A percentile compares a stretch with the other conserved stretches of the same genome.
Evolutionary conservation across 2,888 invertebrate genomes (phyloP).

Genomic region (Drosophila lutescens): DNA sequence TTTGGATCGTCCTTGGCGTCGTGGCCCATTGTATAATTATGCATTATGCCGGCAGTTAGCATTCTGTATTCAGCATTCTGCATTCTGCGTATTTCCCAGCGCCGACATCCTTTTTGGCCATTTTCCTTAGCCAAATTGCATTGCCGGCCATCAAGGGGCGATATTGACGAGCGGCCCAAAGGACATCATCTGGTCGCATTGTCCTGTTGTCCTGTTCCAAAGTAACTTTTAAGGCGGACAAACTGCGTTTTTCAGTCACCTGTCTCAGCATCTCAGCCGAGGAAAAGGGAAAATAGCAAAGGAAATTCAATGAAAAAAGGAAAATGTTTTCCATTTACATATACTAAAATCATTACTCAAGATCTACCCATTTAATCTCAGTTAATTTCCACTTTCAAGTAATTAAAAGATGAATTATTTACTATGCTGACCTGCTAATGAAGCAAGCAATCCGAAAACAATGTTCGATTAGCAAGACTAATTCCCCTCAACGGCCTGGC

Average conservation of each 20-base stretch:
- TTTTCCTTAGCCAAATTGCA: slow-evolving; percentile 15
- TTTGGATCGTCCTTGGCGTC: slow-evolving; percentile 60
- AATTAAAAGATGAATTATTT: neutral
- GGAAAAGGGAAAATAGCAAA: neutral
- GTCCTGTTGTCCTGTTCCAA: neutral
- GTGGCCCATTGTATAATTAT: slow-evolving; percentile 69
- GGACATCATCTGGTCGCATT: slow-evolving; percentile 12
- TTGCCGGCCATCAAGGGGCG: slow-evolving; percentile 18
- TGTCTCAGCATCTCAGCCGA: slow-evolving; percentile 1
- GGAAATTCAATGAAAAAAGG: neutral
- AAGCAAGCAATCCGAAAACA: slow-evolving; percentile 13
- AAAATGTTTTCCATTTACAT: neutral
- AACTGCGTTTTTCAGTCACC: slow-evolving; percentile 13
- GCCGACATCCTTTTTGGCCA: slow-evolving; percentile 17
- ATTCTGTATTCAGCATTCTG: slow-evolving; percentile 1
- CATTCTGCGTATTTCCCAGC: neutral
- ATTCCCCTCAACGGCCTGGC: slow-evolving; percentile 14
- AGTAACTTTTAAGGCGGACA: slow-evolving; percentile 7
- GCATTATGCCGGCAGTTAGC: slow-evolving; percentile 59
- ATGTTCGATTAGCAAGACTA: slow-evolving; percentile 28
- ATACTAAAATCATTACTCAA: neutral
- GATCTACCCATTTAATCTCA: neutral
- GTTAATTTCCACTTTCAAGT: neutral
- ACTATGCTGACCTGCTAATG: neutral
- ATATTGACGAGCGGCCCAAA: slow-evolving; percentile 48